Evolutionary conservation across 2,113 vertebrate species (phyloP).

Genomic region (Chlorodrepanis virens): DNA sequence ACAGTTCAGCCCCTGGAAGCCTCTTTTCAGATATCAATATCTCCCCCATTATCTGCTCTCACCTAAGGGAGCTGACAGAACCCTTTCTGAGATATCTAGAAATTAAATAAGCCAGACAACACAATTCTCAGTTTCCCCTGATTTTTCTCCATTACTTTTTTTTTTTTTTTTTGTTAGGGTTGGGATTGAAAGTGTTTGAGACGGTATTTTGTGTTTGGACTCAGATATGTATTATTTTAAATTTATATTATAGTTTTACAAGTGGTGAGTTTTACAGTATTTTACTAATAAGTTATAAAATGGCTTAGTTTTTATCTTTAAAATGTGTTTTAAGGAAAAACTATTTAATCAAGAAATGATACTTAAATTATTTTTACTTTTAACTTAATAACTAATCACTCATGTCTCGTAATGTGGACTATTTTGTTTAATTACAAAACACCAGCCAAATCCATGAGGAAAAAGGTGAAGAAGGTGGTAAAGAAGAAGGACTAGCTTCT

Average conservation of each 20-base stretch:
- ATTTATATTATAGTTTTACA: neutral
- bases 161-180: neutral
- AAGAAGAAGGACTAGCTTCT: neutral
- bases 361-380: neutral
- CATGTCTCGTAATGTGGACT: neutral
- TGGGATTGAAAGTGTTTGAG: neutral
- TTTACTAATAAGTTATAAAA: neutral
- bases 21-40: neutral
- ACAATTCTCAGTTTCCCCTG: accelerated
- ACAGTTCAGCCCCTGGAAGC: neutral
- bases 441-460: neutral
- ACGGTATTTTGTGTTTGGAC: neutral
- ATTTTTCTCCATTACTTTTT: neutral
- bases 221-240: neutral
- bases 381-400: neutral
- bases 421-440: neutral
- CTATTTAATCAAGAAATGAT: neutral
- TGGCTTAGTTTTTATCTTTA: neutral
- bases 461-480: neutral
- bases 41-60: neutral
- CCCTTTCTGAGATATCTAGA: neutral
- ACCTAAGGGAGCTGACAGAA: neutral
- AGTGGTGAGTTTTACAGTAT: neutral
- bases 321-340: neutral
- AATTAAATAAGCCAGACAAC: neutral